Conservation (phyloP, 2,797 vertebrate species). For the Galago senegalensis region DNA sequence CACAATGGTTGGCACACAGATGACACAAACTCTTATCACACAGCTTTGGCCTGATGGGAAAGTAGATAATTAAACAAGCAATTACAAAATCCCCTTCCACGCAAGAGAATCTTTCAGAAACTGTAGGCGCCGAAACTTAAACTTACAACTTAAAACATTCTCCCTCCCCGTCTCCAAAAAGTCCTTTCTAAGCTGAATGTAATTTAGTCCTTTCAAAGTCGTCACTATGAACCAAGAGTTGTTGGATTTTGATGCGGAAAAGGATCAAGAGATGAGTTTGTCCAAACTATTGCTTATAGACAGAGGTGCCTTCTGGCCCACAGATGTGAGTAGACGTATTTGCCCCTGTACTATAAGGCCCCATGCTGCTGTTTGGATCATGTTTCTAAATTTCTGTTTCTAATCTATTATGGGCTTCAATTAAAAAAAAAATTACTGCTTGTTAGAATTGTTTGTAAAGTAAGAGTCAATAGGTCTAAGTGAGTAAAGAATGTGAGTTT, state of each 20-base stretch:
- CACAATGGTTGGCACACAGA: accelerated
- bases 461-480: background rate
- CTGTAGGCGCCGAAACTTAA: conserved; percentile 61
- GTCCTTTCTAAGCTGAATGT: conserved; percentile 20
- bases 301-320: background rate
- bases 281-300: background rate
- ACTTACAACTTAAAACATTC: conserved; percentile 73
- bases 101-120: conserved; percentile 31
- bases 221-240: background rate
- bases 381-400: background rate
- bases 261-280: background rate
- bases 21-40: accelerated
- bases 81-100: background rate
- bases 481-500: accelerated
- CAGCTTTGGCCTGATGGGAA: accelerated
- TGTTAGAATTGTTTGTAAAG: background rate
- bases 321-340: accelerated
- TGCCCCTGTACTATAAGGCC: background rate
- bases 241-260: background rate
- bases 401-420: background rate
- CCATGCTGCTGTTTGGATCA: accelerated
- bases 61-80: background rate
- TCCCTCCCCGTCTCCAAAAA: background rate
- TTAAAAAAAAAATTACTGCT: accelerated
- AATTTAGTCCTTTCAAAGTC: conserved; percentile 28